Evolutionary conservation across 2,888 invertebrate genomes (phyloP).

Genomic region (Nomada ruficornis): DNA sequence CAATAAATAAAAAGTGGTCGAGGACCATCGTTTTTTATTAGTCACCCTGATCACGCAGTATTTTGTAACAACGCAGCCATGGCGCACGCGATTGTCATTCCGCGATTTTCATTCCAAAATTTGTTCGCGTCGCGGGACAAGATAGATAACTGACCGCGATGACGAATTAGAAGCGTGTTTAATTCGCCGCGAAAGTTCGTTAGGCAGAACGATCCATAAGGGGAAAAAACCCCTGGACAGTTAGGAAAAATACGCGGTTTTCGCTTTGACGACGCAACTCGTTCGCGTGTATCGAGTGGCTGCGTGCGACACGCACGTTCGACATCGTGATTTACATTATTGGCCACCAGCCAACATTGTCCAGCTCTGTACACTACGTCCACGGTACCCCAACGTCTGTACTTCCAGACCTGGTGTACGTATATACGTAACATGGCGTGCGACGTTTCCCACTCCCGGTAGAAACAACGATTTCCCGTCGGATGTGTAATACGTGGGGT

Average conservation of each 20-base stretch:
- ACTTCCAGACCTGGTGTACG: neutral
- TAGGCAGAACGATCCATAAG: slow-evolving; percentile 37
- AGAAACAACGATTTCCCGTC: neutral
- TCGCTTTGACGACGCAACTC: slow-evolving; percentile 41
- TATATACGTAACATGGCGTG: neutral
- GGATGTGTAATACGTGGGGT: neutral
- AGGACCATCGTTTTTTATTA: neutral
- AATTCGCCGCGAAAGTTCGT: slow-evolving; percentile 53
- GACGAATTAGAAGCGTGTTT: slow-evolving; percentile 50
- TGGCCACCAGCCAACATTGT: slow-evolving; percentile 56
- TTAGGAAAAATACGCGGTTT: slow-evolving; percentile 50
- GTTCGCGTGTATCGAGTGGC: slow-evolving; percentile 50
- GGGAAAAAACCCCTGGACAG: slow-evolving; percentile 46
- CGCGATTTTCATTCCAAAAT: neutral
- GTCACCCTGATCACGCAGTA: slow-evolving; percentile 4
- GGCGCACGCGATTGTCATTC: slow-evolving; percentile 6
- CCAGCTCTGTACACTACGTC: neutral
- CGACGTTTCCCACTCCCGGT: slow-evolving; percentile 26
- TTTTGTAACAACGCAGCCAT: slow-evolving; percentile 13
- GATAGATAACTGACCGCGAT: slow-evolving; percentile 16
- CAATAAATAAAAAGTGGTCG: slow-evolving; percentile 29
- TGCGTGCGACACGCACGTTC: slow-evolving; percentile 58
- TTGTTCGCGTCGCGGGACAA: neutral
- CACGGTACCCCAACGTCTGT: neutral
- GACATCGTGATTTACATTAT: slow-evolving; percentile 66